Evolutionary conservation across 1,140 invertebrate genomes (phyloP).

Genomic region (Galleria mellonella): DNA sequence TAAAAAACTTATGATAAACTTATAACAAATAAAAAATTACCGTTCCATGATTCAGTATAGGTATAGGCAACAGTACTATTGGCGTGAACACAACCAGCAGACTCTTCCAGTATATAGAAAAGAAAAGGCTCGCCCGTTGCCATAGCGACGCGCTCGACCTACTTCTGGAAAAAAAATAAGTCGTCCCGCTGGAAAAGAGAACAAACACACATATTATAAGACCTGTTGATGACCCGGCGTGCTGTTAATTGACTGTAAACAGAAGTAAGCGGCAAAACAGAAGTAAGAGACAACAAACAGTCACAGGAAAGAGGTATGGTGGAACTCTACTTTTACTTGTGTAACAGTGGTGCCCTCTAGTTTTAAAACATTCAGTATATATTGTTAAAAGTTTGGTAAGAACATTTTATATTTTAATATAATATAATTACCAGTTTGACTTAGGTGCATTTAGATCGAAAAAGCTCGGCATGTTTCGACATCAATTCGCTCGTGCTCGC

Average conservation of each 20-base stretch:
- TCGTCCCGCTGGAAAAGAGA: conserved; percentile 50
- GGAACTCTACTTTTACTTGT: neutral
- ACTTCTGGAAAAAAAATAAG: conserved; percentile 56
- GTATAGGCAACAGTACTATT: conserved; percentile 76
- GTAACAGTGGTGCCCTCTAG: no score
- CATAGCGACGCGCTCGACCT: conserved; percentile 46
- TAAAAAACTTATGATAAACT: no score
- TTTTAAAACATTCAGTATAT: no score
- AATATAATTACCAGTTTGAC: no score
- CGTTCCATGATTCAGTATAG: conserved; percentile 70
- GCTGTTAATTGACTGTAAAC: conserved; percentile 9
- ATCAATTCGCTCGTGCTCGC: no score
- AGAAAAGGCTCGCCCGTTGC: conserved; percentile 53
- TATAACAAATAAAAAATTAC: conserved; percentile 42
- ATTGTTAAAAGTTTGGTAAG: no score
- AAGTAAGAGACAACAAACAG: neutral
- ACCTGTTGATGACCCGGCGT: conserved; percentile 13
- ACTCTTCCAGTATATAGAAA: conserved; percentile 78
- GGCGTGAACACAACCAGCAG: conserved; percentile 78
- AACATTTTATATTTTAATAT: no score
- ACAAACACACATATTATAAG: conserved; percentile 20
- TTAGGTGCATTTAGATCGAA: no score
- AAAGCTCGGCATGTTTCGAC: no score
- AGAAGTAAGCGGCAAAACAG: neutral
- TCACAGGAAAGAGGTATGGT: neutral